A percentile compares a stretch with the other conserved stretches of the same genome.
phyloP scores from a whole-genome alignment of 2,888 invertebrate species.

The Sisyra terminalis region DNA sequence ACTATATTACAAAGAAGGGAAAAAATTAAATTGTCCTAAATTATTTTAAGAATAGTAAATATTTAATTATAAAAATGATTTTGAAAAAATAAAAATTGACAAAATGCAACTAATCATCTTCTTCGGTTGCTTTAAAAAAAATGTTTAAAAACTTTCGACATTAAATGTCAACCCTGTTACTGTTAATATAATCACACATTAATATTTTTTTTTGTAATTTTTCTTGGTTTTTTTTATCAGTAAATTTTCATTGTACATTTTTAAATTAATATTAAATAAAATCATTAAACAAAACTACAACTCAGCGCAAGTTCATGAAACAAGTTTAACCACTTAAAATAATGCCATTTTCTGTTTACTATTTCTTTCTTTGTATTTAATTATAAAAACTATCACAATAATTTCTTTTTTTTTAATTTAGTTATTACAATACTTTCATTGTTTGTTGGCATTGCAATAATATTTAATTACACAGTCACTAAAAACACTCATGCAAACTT shows the following conservation, averaged over 20 bases:
- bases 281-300: background rate
- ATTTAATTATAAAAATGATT: conserved; percentile 2
- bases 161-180: conserved; percentile 4
- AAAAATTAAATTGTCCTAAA: conserved; percentile 7
- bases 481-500: no score
- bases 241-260: background rate
- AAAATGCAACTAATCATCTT: conserved; percentile 1
- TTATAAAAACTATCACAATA: background rate
- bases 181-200: background rate
- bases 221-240: background rate
- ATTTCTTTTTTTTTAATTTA: background rate
- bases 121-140: background rate
- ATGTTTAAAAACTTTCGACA: conserved; percentile 2
- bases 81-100: conserved; percentile 1
- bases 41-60: conserved; percentile 7
- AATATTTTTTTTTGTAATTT: background rate
- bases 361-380: no score
- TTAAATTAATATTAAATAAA: background rate
- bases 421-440: background rate
- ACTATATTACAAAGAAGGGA: conserved; percentile 7
- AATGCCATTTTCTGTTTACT: no score
- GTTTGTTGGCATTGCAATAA: background rate
- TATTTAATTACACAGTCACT: background rate
- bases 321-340: background rate
- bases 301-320: conserved; percentile 8